Percentiles rank a stretch among this genome's conserved stretches.
phyloP scores from a whole-genome alignment of 2,113 vertebrate genomes.

The Perca schrenkii region DNA sequence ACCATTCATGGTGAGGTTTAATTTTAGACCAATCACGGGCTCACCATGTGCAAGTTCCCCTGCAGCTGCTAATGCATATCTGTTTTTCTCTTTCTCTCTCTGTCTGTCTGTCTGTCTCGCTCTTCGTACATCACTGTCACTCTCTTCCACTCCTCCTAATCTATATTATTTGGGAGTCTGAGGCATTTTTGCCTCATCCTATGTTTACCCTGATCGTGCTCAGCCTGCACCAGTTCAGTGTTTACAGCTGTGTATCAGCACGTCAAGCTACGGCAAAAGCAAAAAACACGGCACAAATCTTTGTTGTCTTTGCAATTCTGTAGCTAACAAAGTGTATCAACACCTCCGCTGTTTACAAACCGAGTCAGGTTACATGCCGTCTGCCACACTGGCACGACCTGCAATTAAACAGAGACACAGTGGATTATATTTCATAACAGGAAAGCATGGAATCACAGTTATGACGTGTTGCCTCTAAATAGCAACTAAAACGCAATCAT shows the following conservation, averaged over 20 bases:
- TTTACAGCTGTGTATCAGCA: neutral
- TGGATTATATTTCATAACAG: conserved; percentile 58
- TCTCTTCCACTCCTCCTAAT: conserved; percentile 12
- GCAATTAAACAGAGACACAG: conserved; percentile 40
- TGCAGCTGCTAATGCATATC: conserved; percentile 64
- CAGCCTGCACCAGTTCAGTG: neutral
- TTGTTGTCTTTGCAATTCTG: neutral
- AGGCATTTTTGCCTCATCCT: conserved; percentile 7
- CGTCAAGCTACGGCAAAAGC: neutral
- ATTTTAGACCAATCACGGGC: conserved; percentile 71
- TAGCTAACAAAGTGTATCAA: conserved; percentile 19
- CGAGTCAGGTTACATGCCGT: conserved; percentile 17
- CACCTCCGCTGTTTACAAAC: conserved; percentile 44
- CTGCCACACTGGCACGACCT: conserved; percentile 31
- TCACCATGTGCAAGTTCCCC: conserved; percentile 59
- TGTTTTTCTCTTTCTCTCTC: conserved; percentile 24
- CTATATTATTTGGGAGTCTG: conserved; percentile 1
- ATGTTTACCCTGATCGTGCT: conserved; percentile 10
- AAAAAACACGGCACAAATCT: neutral
- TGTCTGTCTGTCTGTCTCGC: conserved; percentile 8
- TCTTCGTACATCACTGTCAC: neutral
- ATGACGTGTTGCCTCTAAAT: conserved; percentile 49
- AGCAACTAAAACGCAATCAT: conserved; percentile 45
- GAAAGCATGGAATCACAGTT: conserved; percentile 37
- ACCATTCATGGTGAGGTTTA: conserved; percentile 69